These are phyloP conservation scores for Aurelia coerulea DNA, from an alignment of 30 jellyfish, hydroid and myxozoan species.

Conservation along the genomic window DNA sequence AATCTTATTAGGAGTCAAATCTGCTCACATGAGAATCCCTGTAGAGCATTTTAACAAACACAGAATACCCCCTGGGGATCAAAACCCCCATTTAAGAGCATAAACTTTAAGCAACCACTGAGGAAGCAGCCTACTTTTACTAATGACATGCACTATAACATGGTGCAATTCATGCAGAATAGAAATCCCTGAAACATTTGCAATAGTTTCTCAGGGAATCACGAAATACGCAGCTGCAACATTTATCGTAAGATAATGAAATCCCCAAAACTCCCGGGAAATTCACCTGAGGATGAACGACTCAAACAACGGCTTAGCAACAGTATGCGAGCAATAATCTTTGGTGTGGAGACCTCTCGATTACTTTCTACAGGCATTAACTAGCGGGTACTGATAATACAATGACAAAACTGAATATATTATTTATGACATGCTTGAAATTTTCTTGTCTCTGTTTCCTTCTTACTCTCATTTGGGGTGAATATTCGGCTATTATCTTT, in stretches of 20 bases:
- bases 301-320: conserved; percentile 27
- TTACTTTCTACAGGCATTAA: conserved; percentile 37
- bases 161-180: background rate
- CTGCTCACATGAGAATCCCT: too few species aligned
- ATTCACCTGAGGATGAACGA: conserved; percentile 19
- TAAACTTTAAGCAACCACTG: too few species aligned
- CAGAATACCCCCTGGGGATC: too few species aligned
- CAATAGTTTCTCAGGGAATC: conserved; percentile 35
- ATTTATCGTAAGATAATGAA: conserved; percentile 21
- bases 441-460: conserved; percentile 8
- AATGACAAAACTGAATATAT: conserved; percentile 20
- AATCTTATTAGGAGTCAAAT: too few species aligned
- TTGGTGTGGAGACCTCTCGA: conserved; percentile 26
- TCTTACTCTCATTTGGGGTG: conserved; percentile 18
- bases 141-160: too few species aligned
- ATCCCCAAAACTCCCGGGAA: conserved; percentile 43
- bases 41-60: too few species aligned
- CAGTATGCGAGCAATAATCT: conserved; percentile 20
- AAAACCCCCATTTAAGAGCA: too few species aligned
- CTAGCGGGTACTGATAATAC: conserved; percentile 45
- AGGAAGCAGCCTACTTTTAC: too few species aligned
- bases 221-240: conserved; percentile 54
- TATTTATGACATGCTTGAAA: conserved; percentile 30
- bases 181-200: conserved; percentile 51
- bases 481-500: background rate